Base-by-base conservation (phyloP, 2,113 vertebrate genomes). In the Labeo catla region DNA sequence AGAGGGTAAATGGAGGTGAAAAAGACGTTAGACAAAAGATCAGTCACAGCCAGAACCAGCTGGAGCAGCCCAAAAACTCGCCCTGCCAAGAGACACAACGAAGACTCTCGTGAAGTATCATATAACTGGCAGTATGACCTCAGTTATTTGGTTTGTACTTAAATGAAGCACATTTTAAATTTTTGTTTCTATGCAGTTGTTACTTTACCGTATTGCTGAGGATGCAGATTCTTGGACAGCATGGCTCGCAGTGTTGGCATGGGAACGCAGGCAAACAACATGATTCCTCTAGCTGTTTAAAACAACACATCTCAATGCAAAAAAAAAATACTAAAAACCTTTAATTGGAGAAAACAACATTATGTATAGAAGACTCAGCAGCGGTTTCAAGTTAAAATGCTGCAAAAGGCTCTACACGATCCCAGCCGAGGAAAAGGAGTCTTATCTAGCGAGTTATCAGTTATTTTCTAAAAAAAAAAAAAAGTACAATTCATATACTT, bases 251-350 rank as follows among this genome's bases (percentile, higher is more conserved):
- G 87, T 4, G 91, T 92, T n/a, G 91, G 91, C 91, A 92, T 89
- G 16, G 91, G 91, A 86, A 91, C 88, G n/a, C 91, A 92, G 68
- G 91, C 89, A 70, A 92, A 92, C 91, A 92, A 85, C 91, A 92
- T 92, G 85, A 91, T 84, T 28, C 82, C 86, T 49, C 91, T 91
- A 57, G 89, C 91, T 92, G 84, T 57, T 77, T 39, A 16, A 21
- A 34, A 87, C 66, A 76, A 73, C 82, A 87, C 16, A 83, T 72
- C 63, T 39, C 21, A 84, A 39, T 39, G 39, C 2, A 39, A 2
- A 39, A 39, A 39, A 39, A 39, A 39, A 2, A 2, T 39, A 3
- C 4, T 39, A 39, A 39, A n/a, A n/a, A 63, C 43, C 12, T 52
- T 52, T 52, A 4, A 52, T 13, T 54, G 52, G 52, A 54, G 0